Evolutionary conservation across 2,888 invertebrate species (phyloP), one percentile per base, ranked within the genome.

Genomic region (Aleiodes alternator): DNA sequence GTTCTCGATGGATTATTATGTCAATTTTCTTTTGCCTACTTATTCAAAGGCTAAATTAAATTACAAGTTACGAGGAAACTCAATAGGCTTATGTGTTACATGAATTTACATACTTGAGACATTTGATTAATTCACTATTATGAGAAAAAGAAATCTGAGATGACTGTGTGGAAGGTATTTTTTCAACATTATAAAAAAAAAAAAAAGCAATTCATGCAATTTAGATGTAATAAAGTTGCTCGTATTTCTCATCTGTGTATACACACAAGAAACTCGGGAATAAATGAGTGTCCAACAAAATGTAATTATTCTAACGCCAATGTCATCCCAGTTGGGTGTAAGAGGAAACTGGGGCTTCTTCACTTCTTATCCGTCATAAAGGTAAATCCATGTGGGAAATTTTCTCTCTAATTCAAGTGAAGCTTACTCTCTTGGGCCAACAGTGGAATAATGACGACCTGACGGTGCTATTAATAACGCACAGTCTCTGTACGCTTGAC

Each of bases 401-500:
- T 75, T 75, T 70, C 77, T 68, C 61, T 72, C 69, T 48, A 50
- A 71, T 55, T 48, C 59, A 51, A 69, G 57, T 69, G 61, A 2
- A 73, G 59, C 66, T 71, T 53, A 74, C 76, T 71, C 66, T 74
- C 57, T 71, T 50, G 59, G 48, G 69, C 76, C 72, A 69, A 72
- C 59, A 14, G 73, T 59, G 71, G 76, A 80, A 81, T 79, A 81
- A 82, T 80, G 81, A 82, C 77, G 78, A 79, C 78, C 79, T 79
- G 79, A 80, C 77, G 77, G 75, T 71, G 69, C 79, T 79, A 83
- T 83, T 83, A 81, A 82, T 81, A 75, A 75, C 66, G 71, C 75
- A 48, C 75, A 48, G 73, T 69, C 78, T 66, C 76, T 71, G 74
- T 73, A 75, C 75, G 75, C 71, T 75, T 75, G 75, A 75, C 75